phyloP scores from a whole-genome alignment of 2,888 invertebrate species.

The Cylindroiulus punctatus region DNA sequence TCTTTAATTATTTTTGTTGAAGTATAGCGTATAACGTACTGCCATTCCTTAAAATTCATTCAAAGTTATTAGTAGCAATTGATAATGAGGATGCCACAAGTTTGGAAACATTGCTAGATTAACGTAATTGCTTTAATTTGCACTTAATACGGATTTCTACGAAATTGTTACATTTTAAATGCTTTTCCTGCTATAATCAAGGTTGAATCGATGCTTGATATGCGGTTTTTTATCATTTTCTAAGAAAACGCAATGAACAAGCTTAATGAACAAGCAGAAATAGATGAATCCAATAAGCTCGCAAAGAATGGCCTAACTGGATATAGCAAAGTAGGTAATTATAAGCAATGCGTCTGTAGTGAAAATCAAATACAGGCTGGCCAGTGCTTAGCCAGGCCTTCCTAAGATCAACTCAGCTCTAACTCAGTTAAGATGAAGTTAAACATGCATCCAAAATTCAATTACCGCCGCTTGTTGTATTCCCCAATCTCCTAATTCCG shows the following conservation, averaged over 20 bases:
- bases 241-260: neutral
- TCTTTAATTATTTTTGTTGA: too few relatives aligned
- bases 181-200: neutral
- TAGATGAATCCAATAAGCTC: neutral
- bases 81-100: too few relatives aligned
- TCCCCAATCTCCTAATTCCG: slow-evolving; percentile 27
- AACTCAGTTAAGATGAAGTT: slow-evolving; percentile 7
- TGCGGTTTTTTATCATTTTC: neutral
- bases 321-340: neutral
- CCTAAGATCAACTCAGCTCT: neutral
- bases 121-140: too few relatives aligned
- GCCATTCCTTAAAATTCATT: too few relatives aligned
- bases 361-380: neutral
- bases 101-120: too few relatives aligned
- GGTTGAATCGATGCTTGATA: neutral
- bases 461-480: neutral
- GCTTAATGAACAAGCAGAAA: neutral
- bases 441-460: slow-evolving; percentile 21
- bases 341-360: neutral
- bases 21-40: too few relatives aligned
- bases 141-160: neutral
- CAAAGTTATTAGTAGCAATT: too few relatives aligned
- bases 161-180: neutral
- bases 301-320: neutral
- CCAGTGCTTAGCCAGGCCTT: neutral